A percentile compares a stretch with the other conserved stretches of the same genome.
Conservation (phyloP, 2,113 vertebrate genomes). For the Dromiciops gliroides region DNA sequence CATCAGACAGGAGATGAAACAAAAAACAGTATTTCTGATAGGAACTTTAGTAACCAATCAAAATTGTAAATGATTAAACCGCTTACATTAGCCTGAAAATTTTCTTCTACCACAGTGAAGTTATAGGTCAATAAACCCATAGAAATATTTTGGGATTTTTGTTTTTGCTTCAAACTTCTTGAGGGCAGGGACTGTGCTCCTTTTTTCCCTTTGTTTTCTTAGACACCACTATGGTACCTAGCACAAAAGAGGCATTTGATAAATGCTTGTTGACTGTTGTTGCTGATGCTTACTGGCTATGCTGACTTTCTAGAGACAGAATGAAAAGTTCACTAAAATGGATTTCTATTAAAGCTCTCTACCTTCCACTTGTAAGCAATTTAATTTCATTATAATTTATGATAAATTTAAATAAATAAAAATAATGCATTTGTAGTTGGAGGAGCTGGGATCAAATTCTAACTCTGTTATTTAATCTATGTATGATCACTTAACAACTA, state of each 20-base stretch:
- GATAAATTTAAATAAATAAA: background rate
- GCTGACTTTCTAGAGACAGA: background rate
- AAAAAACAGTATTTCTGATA: constrained; percentile 71
- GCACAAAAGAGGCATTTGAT: background rate
- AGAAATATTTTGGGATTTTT: constrained; percentile 4
- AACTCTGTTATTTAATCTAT: background rate
- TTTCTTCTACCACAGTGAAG: constrained; percentile 31
- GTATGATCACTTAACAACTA: background rate
- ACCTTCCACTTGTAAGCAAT: background rate
- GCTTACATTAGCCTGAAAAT: constrained; percentile 55
- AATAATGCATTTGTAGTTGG: background rate
- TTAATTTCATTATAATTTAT: background rate
- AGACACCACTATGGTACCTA: background rate
- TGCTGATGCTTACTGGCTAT: background rate
- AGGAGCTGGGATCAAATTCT: background rate
- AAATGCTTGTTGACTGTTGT: background rate
- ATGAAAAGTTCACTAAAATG: background rate
- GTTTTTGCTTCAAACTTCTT: background rate
- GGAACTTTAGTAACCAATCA: constrained; percentile 75
- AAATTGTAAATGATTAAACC: constrained; percentile 76
- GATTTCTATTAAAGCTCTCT: background rate
- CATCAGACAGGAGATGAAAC: constrained; percentile 55
- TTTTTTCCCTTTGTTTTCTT: background rate
- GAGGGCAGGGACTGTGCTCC: background rate
- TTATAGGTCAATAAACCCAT: constrained; percentile 15